These are phyloP conservation scores for Zaprionus camerounensis DNA, from an alignment of 1,140 invertebrate genomes.

Conservation along the genomic window DNA sequence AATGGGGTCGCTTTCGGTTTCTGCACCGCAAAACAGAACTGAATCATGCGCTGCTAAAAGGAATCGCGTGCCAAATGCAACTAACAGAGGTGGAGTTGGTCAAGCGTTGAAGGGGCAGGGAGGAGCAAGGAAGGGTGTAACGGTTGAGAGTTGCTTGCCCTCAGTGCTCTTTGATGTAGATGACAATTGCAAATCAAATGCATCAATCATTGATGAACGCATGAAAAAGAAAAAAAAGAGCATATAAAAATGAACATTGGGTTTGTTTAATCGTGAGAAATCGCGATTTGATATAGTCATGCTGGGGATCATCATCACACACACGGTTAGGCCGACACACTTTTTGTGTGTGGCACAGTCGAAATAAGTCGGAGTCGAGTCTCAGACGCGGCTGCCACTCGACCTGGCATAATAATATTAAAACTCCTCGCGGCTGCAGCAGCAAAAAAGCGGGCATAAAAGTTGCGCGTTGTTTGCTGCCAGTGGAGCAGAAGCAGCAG, in stretches of 20 bases:
- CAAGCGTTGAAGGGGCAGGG: not conserved
- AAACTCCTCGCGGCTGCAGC: conserved; percentile 39
- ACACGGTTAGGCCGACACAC: conserved; percentile 31
- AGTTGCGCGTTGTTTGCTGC: conserved; percentile 74
- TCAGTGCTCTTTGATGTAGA: conserved; percentile 49
- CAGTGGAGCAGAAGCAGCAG: conserved; percentile 66
- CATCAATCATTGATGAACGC: conserved; percentile 57
- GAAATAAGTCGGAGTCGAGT: conserved; percentile 49
- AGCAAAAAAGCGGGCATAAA: conserved; percentile 60
- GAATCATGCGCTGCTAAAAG: conserved; percentile 54
- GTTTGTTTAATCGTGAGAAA: conserved; percentile 60
- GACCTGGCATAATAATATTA: conserved; percentile 79
- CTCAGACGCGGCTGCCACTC: conserved; percentile 60
- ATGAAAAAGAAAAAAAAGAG: conserved; percentile 25
- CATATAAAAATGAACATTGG: conserved; percentile 25
- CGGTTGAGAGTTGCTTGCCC: conserved; percentile 30
- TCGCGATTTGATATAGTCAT: conserved; percentile 43
- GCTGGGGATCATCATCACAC: conserved; percentile 22
- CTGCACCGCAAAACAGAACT: conserved; percentile 45
- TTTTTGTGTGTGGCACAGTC: conserved; percentile 39
- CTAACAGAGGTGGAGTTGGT: not conserved
- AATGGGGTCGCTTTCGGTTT: conserved; percentile 69
- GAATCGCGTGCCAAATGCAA: conserved; percentile 52
- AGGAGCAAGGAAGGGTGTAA: not conserved
- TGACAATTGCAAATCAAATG: conserved; percentile 64